A percentile compares a stretch with the other conserved stretches of the same genome.
These are phyloP conservation scores for Nephrotoma guestfalica DNA, from an alignment of 2,888 invertebrate species.

Conservation along the genomic window DNA sequence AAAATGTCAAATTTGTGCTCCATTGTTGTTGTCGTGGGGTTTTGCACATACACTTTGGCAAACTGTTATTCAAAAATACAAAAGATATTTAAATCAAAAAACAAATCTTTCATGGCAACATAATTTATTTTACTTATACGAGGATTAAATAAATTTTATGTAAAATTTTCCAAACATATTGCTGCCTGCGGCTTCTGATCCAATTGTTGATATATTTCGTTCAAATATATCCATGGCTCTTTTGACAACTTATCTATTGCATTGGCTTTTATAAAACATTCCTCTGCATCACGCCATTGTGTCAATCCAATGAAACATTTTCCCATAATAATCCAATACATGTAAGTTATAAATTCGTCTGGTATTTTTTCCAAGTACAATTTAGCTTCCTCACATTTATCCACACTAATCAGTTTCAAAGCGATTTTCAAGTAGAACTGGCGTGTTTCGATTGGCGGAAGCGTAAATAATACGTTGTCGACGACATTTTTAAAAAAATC, in stretches of 20 bases:
- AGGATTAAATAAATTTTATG: not conserved
- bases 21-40: too few relatives aligned
- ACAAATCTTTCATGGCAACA: too few relatives aligned
- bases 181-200: not conserved
- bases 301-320: not conserved
- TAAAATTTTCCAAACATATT: not conserved
- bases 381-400: not conserved
- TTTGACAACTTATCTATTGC: not conserved
- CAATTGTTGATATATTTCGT: not conserved
- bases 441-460: not conserved
- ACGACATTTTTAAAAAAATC: not conserved
- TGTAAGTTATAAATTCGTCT: not conserved
- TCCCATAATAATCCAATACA: not conserved
- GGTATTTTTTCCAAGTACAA: not conserved
- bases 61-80: too few relatives aligned
- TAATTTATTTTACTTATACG: too few relatives aligned
- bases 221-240: not conserved
- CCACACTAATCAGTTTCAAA: not conserved
- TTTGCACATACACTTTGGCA: too few relatives aligned
- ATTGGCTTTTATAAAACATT: not conserved
- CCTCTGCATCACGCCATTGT: not conserved
- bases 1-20: too few relatives aligned
- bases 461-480: not conserved
- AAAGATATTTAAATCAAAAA: too few relatives aligned
- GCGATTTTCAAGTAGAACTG: not conserved